phyloP scores from a whole-genome alignment of 2,113 vertebrate species.

The Mugil cephalus region DNA sequence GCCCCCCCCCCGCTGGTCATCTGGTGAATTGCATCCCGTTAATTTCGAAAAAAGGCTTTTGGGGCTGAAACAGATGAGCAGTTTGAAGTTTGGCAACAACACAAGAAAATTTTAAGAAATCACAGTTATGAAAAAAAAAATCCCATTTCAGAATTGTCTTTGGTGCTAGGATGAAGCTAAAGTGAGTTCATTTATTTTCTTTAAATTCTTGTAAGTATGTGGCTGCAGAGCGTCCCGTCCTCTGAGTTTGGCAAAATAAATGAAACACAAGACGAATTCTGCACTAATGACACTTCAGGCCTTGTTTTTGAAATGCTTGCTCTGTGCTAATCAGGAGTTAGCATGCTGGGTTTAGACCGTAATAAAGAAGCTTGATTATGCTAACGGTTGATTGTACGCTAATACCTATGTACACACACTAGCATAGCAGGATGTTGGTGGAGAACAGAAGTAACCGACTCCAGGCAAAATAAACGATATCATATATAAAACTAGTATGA shows the following conservation, averaged over 20 bases:
- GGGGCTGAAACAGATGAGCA: not conserved
- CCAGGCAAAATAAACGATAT: conserved; percentile 40
- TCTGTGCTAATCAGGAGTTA: conserved; percentile 44
- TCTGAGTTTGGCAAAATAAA: conserved; percentile 9
- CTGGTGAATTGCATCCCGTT: too few species aligned
- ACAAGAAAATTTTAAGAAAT: not conserved
- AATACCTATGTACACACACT: conserved; percentile 19
- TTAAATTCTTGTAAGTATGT: too few species aligned
- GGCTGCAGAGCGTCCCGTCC: not conserved
- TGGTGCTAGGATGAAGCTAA: not conserved
- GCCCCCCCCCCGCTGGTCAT: not conserved
- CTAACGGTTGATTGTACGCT: conserved; percentile 30
- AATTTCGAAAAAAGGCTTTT: too few species aligned
- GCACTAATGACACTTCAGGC: conserved; percentile 7
- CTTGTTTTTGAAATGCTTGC: conserved; percentile 9
- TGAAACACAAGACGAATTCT: conserved; percentile 6
- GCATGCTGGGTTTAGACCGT: conserved; percentile 46
- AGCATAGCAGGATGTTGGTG: conserved; percentile 31
- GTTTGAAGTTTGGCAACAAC: not conserved
- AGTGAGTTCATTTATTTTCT: too few species aligned
- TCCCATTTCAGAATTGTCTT: conserved; percentile 5
- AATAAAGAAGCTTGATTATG: conserved; percentile 8
- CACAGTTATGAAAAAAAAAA: conserved; percentile 1
- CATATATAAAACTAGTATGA: conserved; percentile 38
- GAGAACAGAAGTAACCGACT: conserved; percentile 25